Conservation (phyloP, 2,113 vertebrate species). For the Probosciger aterrimus region DNA sequence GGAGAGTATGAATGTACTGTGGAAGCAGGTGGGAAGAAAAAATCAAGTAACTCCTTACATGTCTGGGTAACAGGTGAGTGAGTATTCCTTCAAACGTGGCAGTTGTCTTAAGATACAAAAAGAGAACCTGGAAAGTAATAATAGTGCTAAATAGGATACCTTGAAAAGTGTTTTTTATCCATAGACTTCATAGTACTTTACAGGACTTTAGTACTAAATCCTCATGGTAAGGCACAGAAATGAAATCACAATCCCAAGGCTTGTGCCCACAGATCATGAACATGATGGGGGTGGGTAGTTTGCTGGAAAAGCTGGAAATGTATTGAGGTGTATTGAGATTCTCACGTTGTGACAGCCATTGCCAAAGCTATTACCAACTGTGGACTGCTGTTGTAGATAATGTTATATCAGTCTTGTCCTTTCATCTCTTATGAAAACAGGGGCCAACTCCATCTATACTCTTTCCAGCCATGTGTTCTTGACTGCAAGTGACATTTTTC, state of each 20-base stretch:
- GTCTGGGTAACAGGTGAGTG: constrained; percentile 69
- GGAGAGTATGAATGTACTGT: constrained; percentile 71
- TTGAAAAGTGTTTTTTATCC: neutral
- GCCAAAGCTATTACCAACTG: neutral
- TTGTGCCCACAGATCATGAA: neutral
- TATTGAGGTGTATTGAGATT: neutral
- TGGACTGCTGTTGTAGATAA: neutral
- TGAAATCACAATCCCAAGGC: neutral
- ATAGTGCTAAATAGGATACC: neutral
- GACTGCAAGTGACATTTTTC: neutral
- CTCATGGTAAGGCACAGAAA: neutral
- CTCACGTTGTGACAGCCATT: neutral
- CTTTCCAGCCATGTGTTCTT: neutral
- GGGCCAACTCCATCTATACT: neutral
- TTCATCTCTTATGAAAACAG: neutral
- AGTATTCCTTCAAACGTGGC: neutral
- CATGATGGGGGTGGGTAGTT: neutral
- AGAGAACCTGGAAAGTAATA: neutral
- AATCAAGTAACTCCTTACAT: neutral
- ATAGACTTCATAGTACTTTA: neutral
- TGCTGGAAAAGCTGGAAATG: neutral
- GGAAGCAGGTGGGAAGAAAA: constrained; percentile 37
- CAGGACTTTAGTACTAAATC: neutral
- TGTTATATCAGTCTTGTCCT: neutral
- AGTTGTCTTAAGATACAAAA: neutral